Evolutionary conservation across 2,113 vertebrate genomes (phyloP).

Genomic region (Rhizomys pruinosus): DNA sequence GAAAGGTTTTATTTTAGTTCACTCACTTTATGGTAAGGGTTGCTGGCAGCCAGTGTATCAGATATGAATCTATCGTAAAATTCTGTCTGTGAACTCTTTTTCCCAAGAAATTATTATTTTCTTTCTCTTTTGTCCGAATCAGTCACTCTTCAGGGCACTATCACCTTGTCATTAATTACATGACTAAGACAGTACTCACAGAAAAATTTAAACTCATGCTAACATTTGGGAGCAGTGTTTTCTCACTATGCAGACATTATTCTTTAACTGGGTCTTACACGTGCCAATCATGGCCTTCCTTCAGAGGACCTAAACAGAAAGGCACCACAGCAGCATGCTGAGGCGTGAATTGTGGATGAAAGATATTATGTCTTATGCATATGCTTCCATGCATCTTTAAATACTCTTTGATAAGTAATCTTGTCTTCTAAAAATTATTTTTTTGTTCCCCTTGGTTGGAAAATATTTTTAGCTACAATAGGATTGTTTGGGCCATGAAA

Average conservation of each 20-base stretch:
- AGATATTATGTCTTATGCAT: background rate
- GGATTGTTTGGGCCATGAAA: conserved; percentile 29
- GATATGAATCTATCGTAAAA: conserved; percentile 58
- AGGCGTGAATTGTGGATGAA: conserved; percentile 14
- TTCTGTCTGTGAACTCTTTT: conserved; percentile 37
- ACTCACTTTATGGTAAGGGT: conserved; percentile 33
- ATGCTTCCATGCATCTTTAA: conserved; percentile 10
- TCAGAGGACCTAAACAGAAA: conserved; percentile 35
- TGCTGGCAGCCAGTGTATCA: conserved; percentile 49
- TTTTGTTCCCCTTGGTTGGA: conserved; percentile 51
- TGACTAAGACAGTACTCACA: background rate
- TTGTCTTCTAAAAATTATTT: conserved; percentile 40
- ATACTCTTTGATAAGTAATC: conserved; percentile 49
- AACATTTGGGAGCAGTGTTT: background rate
- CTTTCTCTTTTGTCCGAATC: background rate
- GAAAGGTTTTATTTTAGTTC: conserved; percentile 46
- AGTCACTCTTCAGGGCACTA: conserved; percentile 24
- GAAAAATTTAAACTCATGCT: conserved; percentile 32
- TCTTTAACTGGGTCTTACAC: conserved; percentile 39
- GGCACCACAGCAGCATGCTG: background rate
- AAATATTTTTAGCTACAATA: conserved; percentile 37
- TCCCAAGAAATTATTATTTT: background rate
- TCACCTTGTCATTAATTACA: conserved; percentile 40
- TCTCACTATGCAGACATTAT: background rate
- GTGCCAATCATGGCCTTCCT: conserved; percentile 5